Evolutionary conservation across 1,140 invertebrate species (phyloP).

Genomic region (Danaus plexippus): DNA sequence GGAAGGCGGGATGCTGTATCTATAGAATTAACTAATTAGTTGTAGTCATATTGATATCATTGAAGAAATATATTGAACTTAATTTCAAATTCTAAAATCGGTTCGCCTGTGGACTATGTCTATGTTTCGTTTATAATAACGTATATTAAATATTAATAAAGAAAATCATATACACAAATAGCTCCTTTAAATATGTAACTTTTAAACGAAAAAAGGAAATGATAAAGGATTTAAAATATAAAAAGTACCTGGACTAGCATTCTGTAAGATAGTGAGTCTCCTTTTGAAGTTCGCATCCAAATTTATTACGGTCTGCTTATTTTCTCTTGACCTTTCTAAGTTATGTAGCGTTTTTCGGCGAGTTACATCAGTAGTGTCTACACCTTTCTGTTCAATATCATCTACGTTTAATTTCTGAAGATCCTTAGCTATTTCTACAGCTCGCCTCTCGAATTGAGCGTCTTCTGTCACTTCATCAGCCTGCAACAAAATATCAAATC

Average conservation of each 20-base stretch:
- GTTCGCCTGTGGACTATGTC: too few species aligned
- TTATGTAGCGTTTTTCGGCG: conserved; percentile 90
- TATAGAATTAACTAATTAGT: background rate
- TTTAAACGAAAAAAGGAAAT: too few species aligned
- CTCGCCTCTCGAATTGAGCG: conserved; percentile 88
- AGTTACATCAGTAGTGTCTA: conserved; percentile 83
- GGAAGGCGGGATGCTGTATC: conserved; percentile 73
- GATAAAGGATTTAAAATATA: background rate
- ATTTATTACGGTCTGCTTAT: conserved; percentile 87
- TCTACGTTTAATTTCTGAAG: conserved; percentile 87
- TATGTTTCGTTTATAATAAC: too few species aligned
- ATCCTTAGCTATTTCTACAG: conserved; percentile 92
- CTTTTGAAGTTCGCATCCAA: conserved; percentile 94
- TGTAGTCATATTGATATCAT: too few species aligned
- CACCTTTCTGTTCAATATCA: conserved; percentile 86
- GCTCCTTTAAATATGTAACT: too few species aligned
- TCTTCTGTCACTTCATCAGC: conserved; percentile 87
- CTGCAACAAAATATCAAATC: conserved; percentile 48
- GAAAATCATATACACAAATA: too few species aligned
- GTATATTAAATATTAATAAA: too few species aligned
- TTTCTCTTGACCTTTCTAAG: conserved; percentile 85
- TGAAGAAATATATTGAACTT: too few species aligned
- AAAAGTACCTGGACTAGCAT: conserved; percentile 36
- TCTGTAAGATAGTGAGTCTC: conserved; percentile 79
- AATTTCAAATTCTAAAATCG: too few species aligned